These are phyloP conservation scores for Busarellus nigricollis DNA, from an alignment of 2,797 vertebrate genomes.

Conservation along the genomic window DNA sequence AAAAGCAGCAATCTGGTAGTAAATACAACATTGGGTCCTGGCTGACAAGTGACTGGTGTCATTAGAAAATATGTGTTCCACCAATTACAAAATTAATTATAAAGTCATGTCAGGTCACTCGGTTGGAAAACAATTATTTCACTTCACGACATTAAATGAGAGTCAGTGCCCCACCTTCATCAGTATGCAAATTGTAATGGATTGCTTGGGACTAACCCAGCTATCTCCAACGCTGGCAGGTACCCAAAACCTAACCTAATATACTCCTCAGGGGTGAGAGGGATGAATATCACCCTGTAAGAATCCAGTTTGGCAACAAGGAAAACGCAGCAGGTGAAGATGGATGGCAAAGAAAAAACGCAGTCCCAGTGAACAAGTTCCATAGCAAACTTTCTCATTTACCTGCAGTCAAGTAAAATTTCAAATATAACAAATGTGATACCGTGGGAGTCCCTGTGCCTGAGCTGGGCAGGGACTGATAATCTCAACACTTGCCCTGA, in stretches of 20 bases:
- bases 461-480: accelerated
- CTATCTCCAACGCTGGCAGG: slow-evolving; percentile 19
- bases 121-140: slow-evolving; percentile 51
- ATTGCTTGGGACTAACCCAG: slow-evolving; percentile 9
- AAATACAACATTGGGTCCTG: neutral
- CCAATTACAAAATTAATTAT: slow-evolving; percentile 50
- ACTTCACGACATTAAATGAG: neutral
- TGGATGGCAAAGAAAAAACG: neutral
- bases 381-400: neutral
- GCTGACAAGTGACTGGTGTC: neutral
- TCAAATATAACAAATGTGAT: neutral
- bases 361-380: neutral
- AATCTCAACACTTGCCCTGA: neutral
- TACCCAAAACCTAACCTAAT: slow-evolving; percentile 22
- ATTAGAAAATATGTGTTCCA: neutral
- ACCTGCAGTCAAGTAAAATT: neutral
- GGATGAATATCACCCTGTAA: neutral
- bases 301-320: neutral
- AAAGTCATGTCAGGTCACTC: slow-evolving; percentile 18
- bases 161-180: slow-evolving; percentile 2
- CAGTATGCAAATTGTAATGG: slow-evolving; percentile 31
- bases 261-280: neutral
- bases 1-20: neutral
- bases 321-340: neutral
- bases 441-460: neutral